Base-by-base conservation (phyloP, 2,113 vertebrate genomes). In the Alosa alosa region DNA sequence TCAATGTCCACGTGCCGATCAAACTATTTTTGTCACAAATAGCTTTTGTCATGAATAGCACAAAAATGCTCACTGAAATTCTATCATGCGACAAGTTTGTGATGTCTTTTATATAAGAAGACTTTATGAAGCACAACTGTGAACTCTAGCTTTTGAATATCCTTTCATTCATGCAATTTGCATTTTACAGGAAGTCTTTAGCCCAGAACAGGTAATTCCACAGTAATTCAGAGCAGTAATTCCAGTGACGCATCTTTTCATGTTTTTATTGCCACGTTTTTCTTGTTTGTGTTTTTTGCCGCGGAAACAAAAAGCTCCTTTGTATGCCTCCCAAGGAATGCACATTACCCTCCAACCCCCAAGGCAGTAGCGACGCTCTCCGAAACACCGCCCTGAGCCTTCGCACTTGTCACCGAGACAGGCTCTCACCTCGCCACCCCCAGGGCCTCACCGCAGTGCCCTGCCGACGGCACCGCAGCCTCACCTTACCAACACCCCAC, bases 251-350 rank as follows among this genome's bases (percentile, higher is more conserved):
- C 25, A 72, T 36, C 64, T 91, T 82, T 84, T 31, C 46, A 84
- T 86, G 85, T 88, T 92, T 91, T 87, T 88, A 60, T 78, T 83
- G 82, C 72, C 31, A 39, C 36, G 11, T 36, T 36, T 78, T 17
- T 78, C 46, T 68, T 47, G 83, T 44, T 85, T 86, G 72, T 85
- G 86, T 64, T 50, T 87, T 86, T 86, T 83, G 36, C 68, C 72
- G n/a, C 41, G 46, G 81, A 89, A 86, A 91, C 91, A 91, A 90
- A 90, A 87, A 39, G 82, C 39, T 87, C 89, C 84, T 90, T 85
- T 91, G 84, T 86, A 78, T 82, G 81, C 57, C 55, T 36, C 47
- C 82, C 50, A 82, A 86, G 87, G 87, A 88, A 89, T 90, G 89
- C 82, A 87, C 86, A 84, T 87, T 75, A 82, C 64, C 41, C 64